phyloP scores from a whole-genome alignment of 2,888 invertebrate genomes.

The Gryllus longicercus region DNA sequence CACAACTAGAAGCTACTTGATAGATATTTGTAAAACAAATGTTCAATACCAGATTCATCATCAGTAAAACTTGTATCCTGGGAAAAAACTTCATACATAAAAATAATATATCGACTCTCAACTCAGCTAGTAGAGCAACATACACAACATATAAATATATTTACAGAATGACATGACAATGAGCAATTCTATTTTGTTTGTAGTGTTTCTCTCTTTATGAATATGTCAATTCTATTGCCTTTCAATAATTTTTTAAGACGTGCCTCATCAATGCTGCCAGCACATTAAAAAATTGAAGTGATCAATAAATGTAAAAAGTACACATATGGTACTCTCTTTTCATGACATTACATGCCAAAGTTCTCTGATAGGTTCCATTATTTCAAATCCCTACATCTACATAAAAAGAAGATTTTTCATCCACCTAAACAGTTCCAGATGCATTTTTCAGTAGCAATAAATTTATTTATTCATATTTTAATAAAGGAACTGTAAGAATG shows the following conservation, averaged over 20 bases:
- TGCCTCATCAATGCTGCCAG: not conserved
- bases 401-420: too few relatives aligned
- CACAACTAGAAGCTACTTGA: too few relatives aligned
- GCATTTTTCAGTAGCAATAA: too few relatives aligned
- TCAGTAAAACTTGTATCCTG: conserved; percentile 22
- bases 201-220: not conserved
- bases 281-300: not conserved
- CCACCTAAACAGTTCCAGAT: too few relatives aligned
- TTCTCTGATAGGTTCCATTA: too few relatives aligned
- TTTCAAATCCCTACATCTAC: too few relatives aligned
- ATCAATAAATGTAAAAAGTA: not conserved
- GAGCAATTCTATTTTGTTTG: not conserved
- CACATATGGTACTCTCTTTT: not conserved
- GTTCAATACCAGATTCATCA: not conserved
- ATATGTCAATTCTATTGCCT: conserved; percentile 17
- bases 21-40: too few relatives aligned
- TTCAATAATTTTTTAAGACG: not conserved
- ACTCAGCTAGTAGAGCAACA: not conserved
- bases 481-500: too few relatives aligned
- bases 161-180: not conserved
- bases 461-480: too few relatives aligned
- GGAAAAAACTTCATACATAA: conserved; percentile 21
- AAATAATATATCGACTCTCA: not conserved
- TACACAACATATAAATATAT: not conserved
- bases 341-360: not conserved